Evolutionary conservation across 1,140 invertebrate species (phyloP), one percentile per base, ranked within the genome.

Genomic region (Sinonovacula constricta): DNA sequence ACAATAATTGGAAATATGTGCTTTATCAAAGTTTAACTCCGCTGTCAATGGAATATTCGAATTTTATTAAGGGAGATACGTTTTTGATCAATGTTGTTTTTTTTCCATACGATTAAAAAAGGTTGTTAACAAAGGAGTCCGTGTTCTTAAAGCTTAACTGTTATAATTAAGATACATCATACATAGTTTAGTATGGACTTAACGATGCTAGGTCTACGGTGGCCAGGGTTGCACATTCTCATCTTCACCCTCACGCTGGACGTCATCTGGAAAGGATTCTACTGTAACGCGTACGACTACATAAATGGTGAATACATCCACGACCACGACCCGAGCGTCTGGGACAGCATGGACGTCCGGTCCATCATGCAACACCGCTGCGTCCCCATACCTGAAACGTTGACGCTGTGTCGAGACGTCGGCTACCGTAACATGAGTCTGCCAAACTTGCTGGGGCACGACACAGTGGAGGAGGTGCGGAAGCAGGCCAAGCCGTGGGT

Each of bases 401-500:
- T 95, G 88, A 91, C 91, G 0, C 90, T 95, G 26, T 94, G 94
- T 63, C 91, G 93, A 62, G 92, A 92, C 67, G 94, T 95, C 66
- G 93, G 93, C 70, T 95, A 95, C 89, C 88, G 84, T 22, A 91
- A 92, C 85, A 95, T 95, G 94, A 90, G 93, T 71, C 86, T 95
- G 67, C 94, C 94, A 3, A 95, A 95, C 87, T 90, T 95, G 4
- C 90, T 95, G 36, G 93, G 93, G 36, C 94, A 95, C 88, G 94
- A 95, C 82, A 93, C 92, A 0, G 86, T 95, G 74, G 90, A 90
- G 30, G 94, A 95, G 87, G 93, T 91, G 30, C 90, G 89, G 18
- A 90, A 93, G 62, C 93, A 94, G 87, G 91, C 93, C 5, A 88
- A 85, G 18, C 92, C 93, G 0, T 95, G 94, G 94, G 88, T 93